Base-by-base conservation (phyloP, 2,888 invertebrate species). In the Stenodera caucasica region DNA sequence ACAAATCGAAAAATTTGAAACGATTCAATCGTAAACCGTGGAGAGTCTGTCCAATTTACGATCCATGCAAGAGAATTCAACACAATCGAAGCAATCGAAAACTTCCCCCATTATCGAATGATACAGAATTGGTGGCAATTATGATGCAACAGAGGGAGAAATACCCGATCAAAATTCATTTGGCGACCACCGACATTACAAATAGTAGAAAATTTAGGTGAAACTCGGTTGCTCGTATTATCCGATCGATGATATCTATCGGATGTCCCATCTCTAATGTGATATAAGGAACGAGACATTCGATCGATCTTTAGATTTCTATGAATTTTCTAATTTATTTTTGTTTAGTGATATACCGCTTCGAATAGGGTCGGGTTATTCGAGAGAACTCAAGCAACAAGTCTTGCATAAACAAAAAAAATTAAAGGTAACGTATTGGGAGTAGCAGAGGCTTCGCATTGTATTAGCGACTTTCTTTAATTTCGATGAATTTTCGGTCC, bases 101-200 rank as follows among this genome's bases (percentile, higher is more conserved):
- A 73, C 77, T 78, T 77, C 72, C 76, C 58, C 73, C 77, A n/a
- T n/a, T n/a, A n/a, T n/a, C n/a, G n/a, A n/a, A 88, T 18, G 91
- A 91, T 21, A 85, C 90, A 53, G 92, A 92, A 79, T 81, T 92
- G 73, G 92, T 91, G 57, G 90, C 91, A 2, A 80, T 92, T 53
- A 79, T 92, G 66, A 89, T 90, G 21, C 85, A 88, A 65, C 84
- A 88, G 68, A 82, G 89, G 61, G 21, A 45, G 3, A 83, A 84
- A 56, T 81, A 83, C 53, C 81, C 83, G 53, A 79, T 82, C 3
- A 84, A 84, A 66, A 82, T 84, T 66, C 83, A 83, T 65, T 78
- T 86, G 63, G 83, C 81, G 55, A 83, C 82, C 60, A 84, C 84
- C 21, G 85, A 85, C 72, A 81, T 84, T 33, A 84, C 84, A 2